phyloP scores from a whole-genome alignment of 2,888 invertebrate species.

The Syrphus vitripennis region DNA sequence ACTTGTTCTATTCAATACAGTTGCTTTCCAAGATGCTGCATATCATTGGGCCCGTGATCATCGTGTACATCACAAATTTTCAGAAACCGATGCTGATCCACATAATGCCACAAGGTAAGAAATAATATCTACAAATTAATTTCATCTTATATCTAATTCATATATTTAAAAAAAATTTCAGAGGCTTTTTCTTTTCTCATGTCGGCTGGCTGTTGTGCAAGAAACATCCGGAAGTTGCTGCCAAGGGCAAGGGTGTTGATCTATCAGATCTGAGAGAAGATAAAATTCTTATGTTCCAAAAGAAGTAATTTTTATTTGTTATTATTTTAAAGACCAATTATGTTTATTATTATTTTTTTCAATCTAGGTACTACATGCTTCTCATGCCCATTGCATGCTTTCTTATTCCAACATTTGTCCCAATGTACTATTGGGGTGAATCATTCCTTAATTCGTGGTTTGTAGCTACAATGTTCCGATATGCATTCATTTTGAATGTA shows the following conservation, averaged over 20 bases:
- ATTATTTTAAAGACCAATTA: neutral
- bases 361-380: slow-evolving; percentile 87
- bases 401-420: slow-evolving; percentile 88
- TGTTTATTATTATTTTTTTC: neutral
- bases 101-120: slow-evolving; percentile 88
- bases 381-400: slow-evolving; percentile 90
- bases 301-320: slow-evolving; percentile 86
- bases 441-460: slow-evolving; percentile 85
- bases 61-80: slow-evolving; percentile 95
- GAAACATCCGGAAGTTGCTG: slow-evolving; percentile 94
- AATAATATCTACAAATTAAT: too few species aligned
- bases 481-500: slow-evolving; percentile 90
- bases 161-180: slow-evolving; percentile 70
- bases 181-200: slow-evolving; percentile 98
- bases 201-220: slow-evolving; percentile 95
- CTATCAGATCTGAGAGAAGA: slow-evolving; percentile 91
- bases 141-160: neutral
- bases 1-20: slow-evolving; percentile 90
- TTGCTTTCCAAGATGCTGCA: slow-evolving; percentile 94
- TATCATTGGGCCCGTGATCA: slow-evolving; percentile 91
- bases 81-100: slow-evolving; percentile 96
- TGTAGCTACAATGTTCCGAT: slow-evolving; percentile 88
- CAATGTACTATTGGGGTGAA: slow-evolving; percentile 91
- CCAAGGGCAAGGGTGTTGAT: slow-evolving; percentile 93
- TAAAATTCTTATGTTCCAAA: slow-evolving; percentile 92